These are phyloP conservation scores for Oedothorax gibbosus DNA, from an alignment of 1,140 invertebrate species.

Conservation along the genomic window DNA sequence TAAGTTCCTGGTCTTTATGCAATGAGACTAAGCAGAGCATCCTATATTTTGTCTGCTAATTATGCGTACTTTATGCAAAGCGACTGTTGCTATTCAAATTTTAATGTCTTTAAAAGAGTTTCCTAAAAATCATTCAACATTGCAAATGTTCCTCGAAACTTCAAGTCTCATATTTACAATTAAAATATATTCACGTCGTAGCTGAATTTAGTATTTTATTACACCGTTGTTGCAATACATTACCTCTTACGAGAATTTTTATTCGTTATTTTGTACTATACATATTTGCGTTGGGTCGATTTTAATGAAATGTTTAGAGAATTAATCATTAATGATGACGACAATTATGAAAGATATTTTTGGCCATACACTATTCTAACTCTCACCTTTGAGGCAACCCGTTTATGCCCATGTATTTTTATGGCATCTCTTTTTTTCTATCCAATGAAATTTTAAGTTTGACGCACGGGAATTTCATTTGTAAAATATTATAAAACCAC, in stretches of 20 bases:
- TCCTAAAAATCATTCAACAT: conserved; percentile 35
- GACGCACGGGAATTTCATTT: conserved; percentile 1
- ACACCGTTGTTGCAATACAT: conserved; percentile 14
- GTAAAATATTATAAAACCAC: conserved; percentile 26
- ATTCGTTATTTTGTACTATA: conserved; percentile 1
- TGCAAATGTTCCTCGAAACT: not conserved
- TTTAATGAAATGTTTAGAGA: not conserved
- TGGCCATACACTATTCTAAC: not conserved
- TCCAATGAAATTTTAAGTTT: conserved; percentile 11
- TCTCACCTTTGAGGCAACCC: conserved; percentile 13
- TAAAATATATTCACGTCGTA: conserved; percentile 10
- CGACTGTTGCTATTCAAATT: conserved; percentile 20
- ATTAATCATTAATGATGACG: not conserved
- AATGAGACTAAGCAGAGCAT: not conserved
- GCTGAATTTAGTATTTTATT: conserved; percentile 26
- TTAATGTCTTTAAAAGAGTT: conserved; percentile 14
- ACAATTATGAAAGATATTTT: conserved; percentile 17
- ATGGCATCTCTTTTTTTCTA: not conserved
- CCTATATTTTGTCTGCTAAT: conserved; percentile 32
- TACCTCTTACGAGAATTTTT: not conserved
- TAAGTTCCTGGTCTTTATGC: conserved; percentile 35
- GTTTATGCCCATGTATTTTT: not conserved
- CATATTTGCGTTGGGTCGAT: not conserved
- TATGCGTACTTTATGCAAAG: not conserved
- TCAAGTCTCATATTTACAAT: conserved; percentile 19